phyloP scores from a whole-genome alignment of 2,113 vertebrate genomes.

The Tragelaphus imberbis region DNA sequence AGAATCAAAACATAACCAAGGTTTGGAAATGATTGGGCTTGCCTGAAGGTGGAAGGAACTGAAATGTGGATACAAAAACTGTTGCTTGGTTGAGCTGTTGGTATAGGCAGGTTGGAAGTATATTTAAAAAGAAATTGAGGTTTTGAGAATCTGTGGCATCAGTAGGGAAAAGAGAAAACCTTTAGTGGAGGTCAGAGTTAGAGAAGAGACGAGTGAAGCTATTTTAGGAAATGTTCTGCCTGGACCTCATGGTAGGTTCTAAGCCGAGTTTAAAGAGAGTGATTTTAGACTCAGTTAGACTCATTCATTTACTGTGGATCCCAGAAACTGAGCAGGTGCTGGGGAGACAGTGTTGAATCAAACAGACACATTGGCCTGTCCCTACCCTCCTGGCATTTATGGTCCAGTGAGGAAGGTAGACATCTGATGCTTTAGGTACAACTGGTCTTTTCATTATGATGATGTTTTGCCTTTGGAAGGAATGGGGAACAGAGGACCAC shows the following conservation, averaged over 20 bases:
- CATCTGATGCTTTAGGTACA: not conserved
- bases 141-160: not conserved
- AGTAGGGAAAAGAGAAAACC: not conserved
- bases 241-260: not conserved
- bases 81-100: not conserved
- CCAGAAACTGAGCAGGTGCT: not conserved
- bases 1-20: slow-evolving; percentile 17
- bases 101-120: not conserved
- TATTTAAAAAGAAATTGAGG: not conserved
- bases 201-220: not conserved
- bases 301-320: not conserved
- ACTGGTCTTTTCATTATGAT: not conserved
- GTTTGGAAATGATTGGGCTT: not conserved
- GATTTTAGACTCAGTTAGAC: not conserved
- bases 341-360: not conserved
- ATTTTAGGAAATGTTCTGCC: not conserved
- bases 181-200: not conserved
- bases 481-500: not conserved
- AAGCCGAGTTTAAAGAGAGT: not conserved
- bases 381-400: not conserved
- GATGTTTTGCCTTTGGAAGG: not conserved
- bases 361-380: not conserved
- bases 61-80: not conserved
- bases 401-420: not conserved
- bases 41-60: not conserved